A percentile compares a stretch with the other conserved stretches of the same genome.
phyloP scores from a whole-genome alignment of 2,113 vertebrate genomes.

The Lophius piscatorius region DNA sequence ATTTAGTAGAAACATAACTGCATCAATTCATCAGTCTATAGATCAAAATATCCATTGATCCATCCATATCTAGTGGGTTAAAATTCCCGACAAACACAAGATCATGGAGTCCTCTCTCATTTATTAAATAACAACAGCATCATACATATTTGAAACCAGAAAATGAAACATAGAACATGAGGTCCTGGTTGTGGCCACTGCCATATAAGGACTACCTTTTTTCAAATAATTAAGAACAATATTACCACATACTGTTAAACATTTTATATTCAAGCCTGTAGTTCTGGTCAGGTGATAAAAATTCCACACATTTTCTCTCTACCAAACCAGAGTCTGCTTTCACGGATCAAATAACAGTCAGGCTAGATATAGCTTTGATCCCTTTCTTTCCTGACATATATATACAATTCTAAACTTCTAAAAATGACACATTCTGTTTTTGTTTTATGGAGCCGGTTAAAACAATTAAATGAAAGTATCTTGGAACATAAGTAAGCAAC shows the following conservation, averaged over 20 bases:
- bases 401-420: constrained; percentile 18
- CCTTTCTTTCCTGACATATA: constrained; percentile 36
- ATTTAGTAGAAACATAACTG: too few relatives aligned
- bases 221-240: constrained; percentile 1
- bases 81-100: too few relatives aligned
- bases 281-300: constrained; percentile 8
- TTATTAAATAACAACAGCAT: constrained; percentile 22
- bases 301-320: constrained; percentile 23
- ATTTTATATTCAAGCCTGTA: background rate
- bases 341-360: constrained; percentile 33
- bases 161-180: constrained; percentile 15
- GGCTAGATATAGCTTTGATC: constrained; percentile 41
- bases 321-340: constrained; percentile 5
- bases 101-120: too few relatives aligned
- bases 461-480: constrained; percentile 3
- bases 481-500: constrained; percentile 8
- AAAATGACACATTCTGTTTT: constrained; percentile 25
- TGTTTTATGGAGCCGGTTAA: background rate
- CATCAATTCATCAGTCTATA: too few relatives aligned
- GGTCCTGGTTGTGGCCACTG: constrained; percentile 15
- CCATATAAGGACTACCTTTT: constrained; percentile 24
- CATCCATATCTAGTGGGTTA: too few relatives aligned
- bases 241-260: constrained; percentile 15
- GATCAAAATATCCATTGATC: too few relatives aligned
- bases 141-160: constrained; percentile 28